Conservation (phyloP, 1,140 invertebrate species). For the Drosophila nigromelanica region DNA sequence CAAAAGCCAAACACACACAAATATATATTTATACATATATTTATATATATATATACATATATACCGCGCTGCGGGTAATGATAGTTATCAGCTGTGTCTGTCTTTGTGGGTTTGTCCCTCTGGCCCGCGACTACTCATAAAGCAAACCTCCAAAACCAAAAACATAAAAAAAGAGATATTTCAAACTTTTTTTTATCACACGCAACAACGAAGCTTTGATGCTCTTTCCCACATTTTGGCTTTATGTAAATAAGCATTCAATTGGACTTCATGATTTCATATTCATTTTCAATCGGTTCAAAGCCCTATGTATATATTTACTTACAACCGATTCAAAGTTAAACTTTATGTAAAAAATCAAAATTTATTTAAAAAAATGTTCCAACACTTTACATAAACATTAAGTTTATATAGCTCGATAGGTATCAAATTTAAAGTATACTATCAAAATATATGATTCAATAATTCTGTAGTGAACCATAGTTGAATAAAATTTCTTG, state of each 20-base stretch:
- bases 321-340: too few species aligned
- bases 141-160: conserved; percentile 44
- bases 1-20: conserved; percentile 40
- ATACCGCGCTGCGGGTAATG: conserved; percentile 66
- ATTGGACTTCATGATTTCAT: too few species aligned
- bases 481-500: too few species aligned
- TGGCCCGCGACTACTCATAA: conserved; percentile 63
- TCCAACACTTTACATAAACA: neutral
- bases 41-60: neutral
- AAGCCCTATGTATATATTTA: too few species aligned
- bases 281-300: too few species aligned
- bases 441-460: too few species aligned
- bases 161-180: conserved; percentile 9
- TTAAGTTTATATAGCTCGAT: too few species aligned
- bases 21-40: conserved; percentile 25
- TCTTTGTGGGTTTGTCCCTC: conserved; percentile 36
- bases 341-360: too few species aligned
- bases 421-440: neutral
- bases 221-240: conserved; percentile 11
- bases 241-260: neutral
- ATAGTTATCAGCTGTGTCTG: conserved; percentile 73
- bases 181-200: conserved; percentile 12
- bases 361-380: too few species aligned
- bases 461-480: too few species aligned
- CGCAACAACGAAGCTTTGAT: conserved; percentile 16